Evolutionary conservation across 2,113 vertebrate genomes (phyloP).

Genomic region (Dinomys branickii): DNA sequence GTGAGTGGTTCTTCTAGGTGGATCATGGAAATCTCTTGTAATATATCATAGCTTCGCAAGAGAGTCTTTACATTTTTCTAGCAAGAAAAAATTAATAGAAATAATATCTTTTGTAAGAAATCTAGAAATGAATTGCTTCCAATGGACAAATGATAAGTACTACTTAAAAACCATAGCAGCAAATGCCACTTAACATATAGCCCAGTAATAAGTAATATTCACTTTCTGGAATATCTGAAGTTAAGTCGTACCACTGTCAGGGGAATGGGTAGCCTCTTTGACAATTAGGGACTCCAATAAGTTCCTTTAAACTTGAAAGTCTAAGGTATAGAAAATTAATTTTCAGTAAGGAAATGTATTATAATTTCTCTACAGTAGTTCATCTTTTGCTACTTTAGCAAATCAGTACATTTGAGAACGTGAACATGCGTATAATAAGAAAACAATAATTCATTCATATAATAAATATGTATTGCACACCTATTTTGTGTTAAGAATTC

Average conservation of each 20-base stretch:
- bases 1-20: not conserved
- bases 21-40: not conserved
- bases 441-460: not conserved
- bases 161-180: not conserved
- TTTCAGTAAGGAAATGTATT: not conserved
- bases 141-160: not conserved
- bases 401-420: slow-evolving; percentile 39
- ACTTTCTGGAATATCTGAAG: not conserved
- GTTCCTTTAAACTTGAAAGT: not conserved
- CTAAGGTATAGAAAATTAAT: not conserved
- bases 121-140: slow-evolving; percentile 22
- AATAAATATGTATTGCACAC: not conserved
- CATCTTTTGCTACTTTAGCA: not conserved
- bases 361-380: not conserved
- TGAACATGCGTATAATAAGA: not conserved
- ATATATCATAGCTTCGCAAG: not conserved
- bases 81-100: slow-evolving; percentile 21
- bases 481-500: not conserved
- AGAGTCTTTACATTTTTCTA: not conserved
- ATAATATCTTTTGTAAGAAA: slow-evolving; percentile 33
- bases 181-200: not conserved
- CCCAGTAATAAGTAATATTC: not conserved
- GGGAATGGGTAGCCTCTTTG: not conserved
- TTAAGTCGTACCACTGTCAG: slow-evolving; percentile 27
- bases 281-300: not conserved